phyloP scores from a whole-genome alignment of 2,888 invertebrate species.

The Neria commutata region DNA sequence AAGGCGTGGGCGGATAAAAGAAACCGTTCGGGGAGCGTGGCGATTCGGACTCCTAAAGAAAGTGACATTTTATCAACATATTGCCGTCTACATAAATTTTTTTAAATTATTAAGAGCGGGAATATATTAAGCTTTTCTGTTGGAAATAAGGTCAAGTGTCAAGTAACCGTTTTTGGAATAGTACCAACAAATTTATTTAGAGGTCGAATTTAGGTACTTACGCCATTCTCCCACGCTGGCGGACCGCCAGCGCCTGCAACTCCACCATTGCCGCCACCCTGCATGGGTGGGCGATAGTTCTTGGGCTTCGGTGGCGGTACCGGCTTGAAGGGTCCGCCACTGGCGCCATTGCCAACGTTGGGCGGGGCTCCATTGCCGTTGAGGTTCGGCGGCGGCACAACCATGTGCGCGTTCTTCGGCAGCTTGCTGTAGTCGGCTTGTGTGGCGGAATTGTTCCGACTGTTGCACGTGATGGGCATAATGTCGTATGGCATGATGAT shows the following conservation, averaged over 20 bases:
- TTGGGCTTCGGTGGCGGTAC: constrained; percentile 93
- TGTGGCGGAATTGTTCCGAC: constrained; percentile 68
- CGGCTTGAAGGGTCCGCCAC: constrained; percentile 75
- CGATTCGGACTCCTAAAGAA: too few relatives aligned
- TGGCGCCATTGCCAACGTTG: constrained; percentile 52
- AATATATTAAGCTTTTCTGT: background rate
- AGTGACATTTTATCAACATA: too few relatives aligned
- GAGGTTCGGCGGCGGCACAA: constrained; percentile 52
- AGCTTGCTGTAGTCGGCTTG: constrained; percentile 67
- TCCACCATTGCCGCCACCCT: constrained; percentile 54
- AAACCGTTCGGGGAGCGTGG: constrained; percentile 63
- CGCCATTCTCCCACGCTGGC: constrained; percentile 66
- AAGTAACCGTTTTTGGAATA: background rate
- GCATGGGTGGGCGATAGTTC: constrained; percentile 81
- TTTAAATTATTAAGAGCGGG: too few relatives aligned
- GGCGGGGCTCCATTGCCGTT: constrained; percentile 40
- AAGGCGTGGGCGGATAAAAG: constrained; percentile 61
- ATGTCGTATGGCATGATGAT: constrained; percentile 3
- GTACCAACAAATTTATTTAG: background rate
- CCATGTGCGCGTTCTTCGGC: constrained; percentile 60
- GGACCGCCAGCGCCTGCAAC: constrained; percentile 44
- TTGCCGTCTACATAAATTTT: too few relatives aligned
- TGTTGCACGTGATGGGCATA: constrained; percentile 37
- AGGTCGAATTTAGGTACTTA: too few relatives aligned
- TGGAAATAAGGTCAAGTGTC: background rate